Percentiles rank a stretch among this genome's conserved stretches.
Evolutionary conservation across 2,797 vertebrate genomes (phyloP).

Genomic region (Amphiprion clarkii): DNA sequence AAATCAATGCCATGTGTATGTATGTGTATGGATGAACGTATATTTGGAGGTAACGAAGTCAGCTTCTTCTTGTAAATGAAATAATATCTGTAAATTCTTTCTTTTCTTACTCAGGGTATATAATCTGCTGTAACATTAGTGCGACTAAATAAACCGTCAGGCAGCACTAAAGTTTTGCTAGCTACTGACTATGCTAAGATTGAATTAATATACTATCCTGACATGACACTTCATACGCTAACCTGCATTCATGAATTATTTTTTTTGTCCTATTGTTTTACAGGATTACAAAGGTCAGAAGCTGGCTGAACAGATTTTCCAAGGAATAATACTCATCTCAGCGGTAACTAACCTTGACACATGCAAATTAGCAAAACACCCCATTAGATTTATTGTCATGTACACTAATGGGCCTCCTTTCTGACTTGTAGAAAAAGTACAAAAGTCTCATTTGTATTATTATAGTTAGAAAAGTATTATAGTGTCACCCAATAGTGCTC

Average conservation of each 20-base stretch:
- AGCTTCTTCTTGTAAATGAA: not conserved
- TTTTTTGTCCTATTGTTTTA: slow-evolving; percentile 26
- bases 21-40: not conserved
- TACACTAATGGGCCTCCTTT: too few relatives aligned
- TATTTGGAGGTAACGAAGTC: too few relatives aligned
- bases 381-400: not conserved
- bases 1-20: not conserved
- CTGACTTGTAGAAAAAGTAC: too few relatives aligned
- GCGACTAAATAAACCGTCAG: too few relatives aligned
- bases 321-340: slow-evolving; percentile 95
- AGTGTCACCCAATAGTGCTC: too few relatives aligned
- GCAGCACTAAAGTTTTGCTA: not conserved
- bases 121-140: not conserved
- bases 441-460: too few relatives aligned
- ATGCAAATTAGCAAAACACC: not conserved
- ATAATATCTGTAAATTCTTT: too few relatives aligned
- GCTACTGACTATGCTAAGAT: too few relatives aligned
- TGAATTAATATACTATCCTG: not conserved
- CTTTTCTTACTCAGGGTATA: not conserved
- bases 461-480: too few relatives aligned
- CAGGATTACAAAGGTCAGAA: slow-evolving; percentile 99
- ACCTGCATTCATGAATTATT: not conserved
- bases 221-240: not conserved
- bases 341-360: slow-evolving; percentile 87
- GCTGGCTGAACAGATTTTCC: slow-evolving; percentile 98